These are phyloP conservation scores for Coelinius sp. DNA, from an alignment of 2,888 invertebrate genomes.

Conservation along the genomic window DNA sequence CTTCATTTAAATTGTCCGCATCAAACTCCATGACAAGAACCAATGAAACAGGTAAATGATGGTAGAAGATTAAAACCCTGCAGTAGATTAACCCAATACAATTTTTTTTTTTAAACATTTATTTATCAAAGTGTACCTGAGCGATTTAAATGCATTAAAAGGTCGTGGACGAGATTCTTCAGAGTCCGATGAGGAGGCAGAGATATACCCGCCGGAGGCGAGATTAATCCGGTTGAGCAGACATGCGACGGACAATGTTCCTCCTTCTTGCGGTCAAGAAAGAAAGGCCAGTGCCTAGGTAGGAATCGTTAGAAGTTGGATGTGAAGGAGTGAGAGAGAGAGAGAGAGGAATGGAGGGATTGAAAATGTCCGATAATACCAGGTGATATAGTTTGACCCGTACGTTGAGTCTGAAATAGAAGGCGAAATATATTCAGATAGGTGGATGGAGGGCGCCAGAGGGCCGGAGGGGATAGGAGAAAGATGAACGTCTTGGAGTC, in stretches of 20 bases:
- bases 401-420: neutral
- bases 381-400: constrained; percentile 20
- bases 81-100: neutral
- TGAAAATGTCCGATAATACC: constrained; percentile 26
- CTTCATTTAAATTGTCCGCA: neutral
- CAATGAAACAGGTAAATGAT: neutral
- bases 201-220: constrained; percentile 25
- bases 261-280: constrained; percentile 14
- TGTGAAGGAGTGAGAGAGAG: neutral
- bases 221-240: constrained; percentile 32
- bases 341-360: constrained; percentile 11
- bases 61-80: neutral
- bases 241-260: constrained; percentile 30
- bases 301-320: constrained; percentile 4
- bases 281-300: constrained; percentile 6
- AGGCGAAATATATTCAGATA: constrained; percentile 10
- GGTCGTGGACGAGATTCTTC: constrained; percentile 34
- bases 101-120: neutral
- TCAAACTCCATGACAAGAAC: neutral
- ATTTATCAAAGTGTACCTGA: neutral
- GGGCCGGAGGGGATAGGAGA: neutral
- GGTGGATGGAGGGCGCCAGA: neutral
- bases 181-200: constrained; percentile 20
- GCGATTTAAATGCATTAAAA: constrained; percentile 34
- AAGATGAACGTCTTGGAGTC: constrained; percentile 29